Evolutionary conservation across 2,113 vertebrate species (phyloP), one percentile per base, ranked within the genome.

Genomic region (Podarcis cretensis): DNA sequence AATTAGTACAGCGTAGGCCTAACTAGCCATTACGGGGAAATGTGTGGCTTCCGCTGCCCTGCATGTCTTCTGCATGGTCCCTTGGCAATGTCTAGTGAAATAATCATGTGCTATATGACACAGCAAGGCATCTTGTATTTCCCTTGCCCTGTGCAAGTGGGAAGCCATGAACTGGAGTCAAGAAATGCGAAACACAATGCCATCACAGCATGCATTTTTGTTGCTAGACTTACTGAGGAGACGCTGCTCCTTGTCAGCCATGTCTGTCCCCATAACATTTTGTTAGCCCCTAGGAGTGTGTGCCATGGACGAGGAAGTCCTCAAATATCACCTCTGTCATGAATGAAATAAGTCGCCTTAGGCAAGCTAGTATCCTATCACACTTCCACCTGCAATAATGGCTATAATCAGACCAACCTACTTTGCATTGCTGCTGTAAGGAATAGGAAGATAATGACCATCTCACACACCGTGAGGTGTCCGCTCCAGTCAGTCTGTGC

Each of bases 11-110:
- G 35, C 10, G 13, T 30, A 83, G 35, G 63, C 23, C 63, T 83
- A 83, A 83, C 81, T 83, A 83, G 63, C 23, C 81, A 83, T 83
- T 83, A 83, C 9, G 9, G 80, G 57, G 32, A 65, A 48, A 82
- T 30, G 37, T 1, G 37, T 69, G 81, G 81, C 35, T 83, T 83
- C 81, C 1, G 81, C 65, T 83, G 63, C 68, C 32, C 21, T 3
- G 13, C 16, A 13, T 35, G 2, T 68, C 63, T 68, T 68, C 81
- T 6, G 43, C 30, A 23, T 23, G 30, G 6, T 57, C 79, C 20
- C 6, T 4, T 35, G n/a, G 79, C 40, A 78, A 48, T 78, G 43
- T 37, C 40, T 78, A 27, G 25, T 23, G 43, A 78, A 78, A 48
- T 10, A 78, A 43, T 14, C 40, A 30, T 27, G 6, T 23, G 23